A percentile compares a stretch with the other conserved stretches of the same genome.
These are phyloP conservation scores for Myotis findleyi DNA, from an alignment of 2,797 vertebrate species.

Conservation along the genomic window DNA sequence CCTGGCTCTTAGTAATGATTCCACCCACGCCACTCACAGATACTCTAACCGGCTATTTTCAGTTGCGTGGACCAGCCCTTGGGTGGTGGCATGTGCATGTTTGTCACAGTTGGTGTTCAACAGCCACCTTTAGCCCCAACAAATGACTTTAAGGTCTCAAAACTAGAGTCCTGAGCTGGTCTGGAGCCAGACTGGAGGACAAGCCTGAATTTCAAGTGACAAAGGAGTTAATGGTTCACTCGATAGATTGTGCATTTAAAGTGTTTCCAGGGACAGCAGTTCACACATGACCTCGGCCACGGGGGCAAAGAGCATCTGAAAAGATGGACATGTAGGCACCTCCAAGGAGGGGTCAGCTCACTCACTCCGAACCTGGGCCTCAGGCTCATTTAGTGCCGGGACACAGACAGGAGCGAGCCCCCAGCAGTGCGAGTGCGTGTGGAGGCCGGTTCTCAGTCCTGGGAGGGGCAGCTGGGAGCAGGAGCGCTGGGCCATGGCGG, in stretches of 20 bases:
- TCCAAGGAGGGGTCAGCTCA: not conserved
- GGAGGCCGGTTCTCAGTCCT: not conserved
- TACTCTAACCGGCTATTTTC: not conserved
- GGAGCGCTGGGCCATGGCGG: not conserved
- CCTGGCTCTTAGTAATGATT: not conserved
- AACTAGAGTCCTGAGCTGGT: not conserved
- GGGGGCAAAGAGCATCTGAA: not conserved
- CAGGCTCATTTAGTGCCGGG: not conserved
- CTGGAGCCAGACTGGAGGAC: not conserved
- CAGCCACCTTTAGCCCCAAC: not conserved
- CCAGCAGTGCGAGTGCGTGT: not conserved
- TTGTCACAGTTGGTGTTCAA: not conserved
- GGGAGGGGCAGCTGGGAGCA: not conserved
- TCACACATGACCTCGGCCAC: not conserved
- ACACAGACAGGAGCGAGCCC: not conserved
- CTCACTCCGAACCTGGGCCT: not conserved
- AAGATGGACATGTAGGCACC: not conserved
- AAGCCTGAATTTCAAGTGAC: not conserved
- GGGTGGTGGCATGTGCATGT: not conserved
- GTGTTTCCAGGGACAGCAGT: not conserved
- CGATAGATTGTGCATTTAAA: not conserved
- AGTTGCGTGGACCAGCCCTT: not conserved
- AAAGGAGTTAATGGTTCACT: not conserved
- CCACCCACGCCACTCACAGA: accelerated
- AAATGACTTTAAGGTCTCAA: constrained; percentile 19